These are phyloP conservation scores for Drosophila bipectinata DNA, from an alignment of 1,140 invertebrate species.

Conservation along the genomic window DNA sequence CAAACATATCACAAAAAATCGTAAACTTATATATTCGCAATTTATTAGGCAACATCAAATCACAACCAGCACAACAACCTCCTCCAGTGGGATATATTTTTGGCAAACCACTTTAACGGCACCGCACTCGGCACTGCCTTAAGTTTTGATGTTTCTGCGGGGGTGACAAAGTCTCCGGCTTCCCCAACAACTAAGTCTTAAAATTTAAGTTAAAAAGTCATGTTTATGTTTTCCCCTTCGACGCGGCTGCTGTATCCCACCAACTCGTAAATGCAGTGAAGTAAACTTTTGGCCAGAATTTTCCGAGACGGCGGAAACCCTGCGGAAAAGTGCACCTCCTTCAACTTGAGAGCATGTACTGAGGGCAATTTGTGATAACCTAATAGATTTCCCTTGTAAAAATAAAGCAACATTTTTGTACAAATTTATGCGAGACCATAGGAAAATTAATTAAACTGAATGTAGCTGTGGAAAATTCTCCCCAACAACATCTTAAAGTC, in stretches of 20 bases:
- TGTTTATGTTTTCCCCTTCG: slow-evolving; percentile 46
- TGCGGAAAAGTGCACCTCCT: background rate
- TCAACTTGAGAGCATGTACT: background rate
- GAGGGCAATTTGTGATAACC: slow-evolving; percentile 44
- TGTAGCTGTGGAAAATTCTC: background rate
- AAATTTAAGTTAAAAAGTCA: slow-evolving; percentile 40
- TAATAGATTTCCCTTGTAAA: slow-evolving; percentile 46
- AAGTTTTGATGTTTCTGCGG: slow-evolving; percentile 12
- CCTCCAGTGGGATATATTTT: slow-evolving; percentile 13
- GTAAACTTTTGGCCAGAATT: slow-evolving; percentile 23
- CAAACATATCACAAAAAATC: slow-evolving; percentile 21
- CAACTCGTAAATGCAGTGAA: slow-evolving; percentile 44
- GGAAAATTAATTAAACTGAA: slow-evolving; percentile 30
- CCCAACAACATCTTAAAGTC: background rate
- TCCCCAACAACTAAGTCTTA: slow-evolving; percentile 9
- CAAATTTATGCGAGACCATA: slow-evolving; percentile 16
- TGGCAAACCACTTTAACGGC: slow-evolving; percentile 1
- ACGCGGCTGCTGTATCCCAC: background rate
- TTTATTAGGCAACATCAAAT: slow-evolving; percentile 41
- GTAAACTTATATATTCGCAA: slow-evolving; percentile 48
- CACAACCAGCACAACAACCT: slow-evolving; percentile 8
- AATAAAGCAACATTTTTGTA: slow-evolving; percentile 21
- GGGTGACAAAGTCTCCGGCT: slow-evolving; percentile 1
- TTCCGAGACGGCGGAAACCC: background rate
- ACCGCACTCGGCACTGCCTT: background rate